Base-by-base conservation (phyloP, 2,797 vertebrate species). In the Spatula versicolor region DNA sequence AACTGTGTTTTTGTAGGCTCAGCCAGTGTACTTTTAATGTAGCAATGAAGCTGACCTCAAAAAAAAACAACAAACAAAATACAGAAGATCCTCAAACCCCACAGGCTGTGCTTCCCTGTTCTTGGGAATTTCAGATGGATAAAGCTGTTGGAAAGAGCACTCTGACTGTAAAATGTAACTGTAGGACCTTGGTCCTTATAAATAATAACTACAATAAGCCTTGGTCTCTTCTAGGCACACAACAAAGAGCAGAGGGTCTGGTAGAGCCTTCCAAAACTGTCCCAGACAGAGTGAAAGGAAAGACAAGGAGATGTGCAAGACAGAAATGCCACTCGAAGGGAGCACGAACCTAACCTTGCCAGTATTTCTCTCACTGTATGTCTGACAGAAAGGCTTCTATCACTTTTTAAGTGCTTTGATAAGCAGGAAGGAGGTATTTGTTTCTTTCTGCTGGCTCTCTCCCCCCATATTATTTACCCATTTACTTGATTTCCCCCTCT, bases 1-100 rank as follows among this genome's bases (percentile, higher is more conserved):
- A 78, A 58, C 43, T 52, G 12, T 69, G 31, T 9, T 66, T 67
- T 48, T 79, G 43, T 43, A 74, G 39, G 25, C 68, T 54, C 68
- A 90, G 52, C 43, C 56, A 87, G 37, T 19, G 33, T 64, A 67
- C 39, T 78, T 86, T 35, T 73, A 79, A 82, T 80, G 46, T 88
- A 73, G 46, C 67, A 66, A 3, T 23, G 35, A 22, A 21, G 30
- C 16, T 77, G 50, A 71, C 41, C 62, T 95, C 74, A 69, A 78
- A 88, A 69, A 52, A 86, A 56, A 84, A n/a, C 60, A 35, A 35
- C 8, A 41, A 54, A 72, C 43, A 35, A 83, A 77, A 28, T 45
- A 25, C 30, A 26, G 33, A 64, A 52, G 31, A 60, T 64, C 31
- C 31, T 77, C 55, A 80, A 74, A 56, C 19, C 18, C 21, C 33